Percentiles rank a stretch among this genome's conserved stretches.
Evolutionary conservation across 2,888 invertebrate genomes (phyloP).

Genomic region (Sepiola atlantica): DNA sequence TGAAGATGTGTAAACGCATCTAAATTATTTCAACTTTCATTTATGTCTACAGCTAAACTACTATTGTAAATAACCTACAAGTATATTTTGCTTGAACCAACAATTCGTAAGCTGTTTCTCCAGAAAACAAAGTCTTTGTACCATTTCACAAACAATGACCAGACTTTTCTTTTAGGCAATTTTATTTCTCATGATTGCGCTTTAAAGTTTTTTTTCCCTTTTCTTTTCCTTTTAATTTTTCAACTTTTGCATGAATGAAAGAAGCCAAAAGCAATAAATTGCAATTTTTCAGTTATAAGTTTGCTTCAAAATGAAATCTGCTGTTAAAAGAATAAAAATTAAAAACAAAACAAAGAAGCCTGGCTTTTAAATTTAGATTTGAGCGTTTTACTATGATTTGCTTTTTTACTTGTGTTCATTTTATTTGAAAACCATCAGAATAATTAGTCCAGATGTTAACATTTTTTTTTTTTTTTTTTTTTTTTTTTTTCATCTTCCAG

Average conservation of each 20-base stretch:
- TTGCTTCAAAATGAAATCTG: not conserved
- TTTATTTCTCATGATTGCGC: not conserved
- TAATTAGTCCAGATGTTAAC: not conserved
- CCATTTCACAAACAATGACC: not conserved
- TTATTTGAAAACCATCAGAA: not conserved
- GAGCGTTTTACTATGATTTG: not conserved
- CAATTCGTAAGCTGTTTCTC: not conserved
- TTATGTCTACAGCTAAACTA: too few species aligned
- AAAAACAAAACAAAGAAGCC: not conserved
- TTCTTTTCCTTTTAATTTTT: not conserved
- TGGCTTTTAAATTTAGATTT: not conserved
- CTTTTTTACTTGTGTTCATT: not conserved
- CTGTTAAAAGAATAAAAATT: not conserved
- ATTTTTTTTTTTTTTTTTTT: not conserved
- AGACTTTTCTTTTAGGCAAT: not conserved
- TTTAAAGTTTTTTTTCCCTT: not conserved
- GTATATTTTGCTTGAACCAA: not conserved
- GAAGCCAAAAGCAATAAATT: not conserved
- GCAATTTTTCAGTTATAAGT: conserved; percentile 32
- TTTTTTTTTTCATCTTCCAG: not conserved
- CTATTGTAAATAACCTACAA: not conserved
- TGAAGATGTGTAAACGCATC: too few species aligned
- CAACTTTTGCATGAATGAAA: conserved; percentile 6
- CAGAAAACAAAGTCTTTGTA: not conserved
- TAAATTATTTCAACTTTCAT: too few species aligned